Evolutionary conservation across 2,113 vertebrate species (phyloP).

Genomic region (Microcebus murinus): DNA sequence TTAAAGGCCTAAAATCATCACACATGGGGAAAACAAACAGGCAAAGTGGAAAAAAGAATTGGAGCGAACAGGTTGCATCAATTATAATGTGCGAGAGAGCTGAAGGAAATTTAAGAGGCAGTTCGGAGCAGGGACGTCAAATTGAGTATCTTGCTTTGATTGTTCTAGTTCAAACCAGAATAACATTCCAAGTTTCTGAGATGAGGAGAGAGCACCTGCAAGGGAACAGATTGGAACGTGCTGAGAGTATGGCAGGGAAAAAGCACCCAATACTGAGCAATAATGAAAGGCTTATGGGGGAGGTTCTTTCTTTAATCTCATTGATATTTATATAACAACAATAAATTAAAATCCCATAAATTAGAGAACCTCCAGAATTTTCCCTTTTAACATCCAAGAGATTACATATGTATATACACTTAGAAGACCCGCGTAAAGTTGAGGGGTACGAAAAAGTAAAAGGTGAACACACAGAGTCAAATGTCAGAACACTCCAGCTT

Average conservation of each 20-base stretch:
- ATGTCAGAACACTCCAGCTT: neutral
- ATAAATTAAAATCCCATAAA: neutral
- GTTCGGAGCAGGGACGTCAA: neutral
- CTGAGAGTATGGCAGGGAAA: neutral
- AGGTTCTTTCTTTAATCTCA: neutral
- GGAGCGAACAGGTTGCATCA: neutral
- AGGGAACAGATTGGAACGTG: neutral
- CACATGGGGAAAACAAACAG: neutral
- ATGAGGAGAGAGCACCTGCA: neutral
- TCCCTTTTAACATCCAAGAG: neutral
- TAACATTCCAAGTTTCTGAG: neutral
- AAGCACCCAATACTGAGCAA: neutral
- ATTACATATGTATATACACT: neutral
- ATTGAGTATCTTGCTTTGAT: neutral
- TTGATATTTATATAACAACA: neutral
- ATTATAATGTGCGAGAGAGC: neutral
- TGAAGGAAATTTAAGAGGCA: neutral
- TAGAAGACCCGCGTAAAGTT: neutral
- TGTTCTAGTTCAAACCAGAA: neutral
- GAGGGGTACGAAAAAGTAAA: neutral
- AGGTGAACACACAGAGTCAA: neutral
- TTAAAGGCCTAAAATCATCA: neutral
- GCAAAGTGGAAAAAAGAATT: neutral
- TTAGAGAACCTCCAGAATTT: neutral
- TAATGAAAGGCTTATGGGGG: neutral